These are phyloP conservation scores for Pipa parva DNA, from an alignment of 2,113 vertebrate genomes.

Conservation along the genomic window DNA sequence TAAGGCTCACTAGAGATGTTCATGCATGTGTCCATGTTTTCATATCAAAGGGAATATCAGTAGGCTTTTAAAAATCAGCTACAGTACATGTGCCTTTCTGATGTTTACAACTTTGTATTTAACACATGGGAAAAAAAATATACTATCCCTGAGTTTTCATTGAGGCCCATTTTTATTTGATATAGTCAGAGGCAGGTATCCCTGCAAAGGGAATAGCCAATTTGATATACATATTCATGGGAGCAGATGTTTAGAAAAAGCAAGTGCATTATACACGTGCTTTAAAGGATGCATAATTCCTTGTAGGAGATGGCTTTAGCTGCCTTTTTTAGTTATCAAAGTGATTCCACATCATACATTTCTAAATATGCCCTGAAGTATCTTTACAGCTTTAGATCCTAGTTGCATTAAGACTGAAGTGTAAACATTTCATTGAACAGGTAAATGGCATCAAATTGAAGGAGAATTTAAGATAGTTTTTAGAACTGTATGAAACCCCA, in stretches of 20 bases:
- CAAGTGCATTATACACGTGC: slow-evolving; percentile 11
- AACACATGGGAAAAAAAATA: no score
- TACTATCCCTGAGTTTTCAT: no score
- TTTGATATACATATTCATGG: slow-evolving; percentile 24
- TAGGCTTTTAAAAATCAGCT: no score
- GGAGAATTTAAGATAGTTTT: neutral
- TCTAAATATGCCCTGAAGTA: slow-evolving; percentile 31
- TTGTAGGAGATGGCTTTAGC: slow-evolving; percentile 20
- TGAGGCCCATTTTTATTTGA: no score
- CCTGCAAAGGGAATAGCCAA: neutral
- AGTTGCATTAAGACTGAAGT: slow-evolving; percentile 10
- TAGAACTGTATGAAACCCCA: no score
- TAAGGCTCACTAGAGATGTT: no score
- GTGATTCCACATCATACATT: slow-evolving; percentile 25
- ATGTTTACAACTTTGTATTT: no score
- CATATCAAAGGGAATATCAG: no score
- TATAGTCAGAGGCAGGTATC: no score
- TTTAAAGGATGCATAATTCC: slow-evolving; percentile 23
- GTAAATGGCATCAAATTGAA: neutral
- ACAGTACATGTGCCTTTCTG: no score
- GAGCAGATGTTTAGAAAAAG: slow-evolving; percentile 28
- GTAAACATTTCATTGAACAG: slow-evolving; percentile 16
- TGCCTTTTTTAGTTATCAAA: slow-evolving; percentile 21
- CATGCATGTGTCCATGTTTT: no score
- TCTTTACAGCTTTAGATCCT: neutral